Conservation (phyloP, 2,888 invertebrate genomes). For the Exocentrus adspersus region DNA sequence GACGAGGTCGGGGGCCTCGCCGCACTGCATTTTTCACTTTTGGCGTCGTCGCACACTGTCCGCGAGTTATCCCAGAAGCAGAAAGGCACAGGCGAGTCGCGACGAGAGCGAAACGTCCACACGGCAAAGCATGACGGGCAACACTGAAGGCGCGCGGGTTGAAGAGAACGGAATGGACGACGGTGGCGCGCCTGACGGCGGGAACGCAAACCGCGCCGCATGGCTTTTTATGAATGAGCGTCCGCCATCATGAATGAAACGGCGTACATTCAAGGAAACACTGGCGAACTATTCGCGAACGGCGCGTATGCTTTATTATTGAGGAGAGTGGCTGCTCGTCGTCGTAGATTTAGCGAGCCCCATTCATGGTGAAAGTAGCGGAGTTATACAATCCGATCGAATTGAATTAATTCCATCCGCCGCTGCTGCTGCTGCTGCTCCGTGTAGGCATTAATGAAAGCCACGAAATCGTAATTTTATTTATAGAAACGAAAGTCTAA, state of each 20-base stretch:
- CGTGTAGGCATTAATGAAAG: slow-evolving; percentile 13
- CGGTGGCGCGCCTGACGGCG: slow-evolving; percentile 57
- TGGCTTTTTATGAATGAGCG: slow-evolving; percentile 79
- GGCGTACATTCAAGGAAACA: slow-evolving; percentile 65
- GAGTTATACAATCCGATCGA: slow-evolving; percentile 38
- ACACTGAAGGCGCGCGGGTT: slow-evolving; percentile 52
- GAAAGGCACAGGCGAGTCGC: slow-evolving; percentile 19
- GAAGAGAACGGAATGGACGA: slow-evolving; percentile 51
- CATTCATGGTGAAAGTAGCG: slow-evolving; percentile 55
- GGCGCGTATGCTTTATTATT: slow-evolving; percentile 27
- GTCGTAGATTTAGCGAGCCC: slow-evolving; percentile 39
- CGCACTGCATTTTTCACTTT: slow-evolving; percentile 9
- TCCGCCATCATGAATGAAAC: slow-evolving; percentile 79
- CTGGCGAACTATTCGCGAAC: slow-evolving; percentile 54
- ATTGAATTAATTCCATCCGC: slow-evolving; percentile 34
- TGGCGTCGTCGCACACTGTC: slow-evolving; percentile 5
- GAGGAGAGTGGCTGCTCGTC: slow-evolving; percentile 22
- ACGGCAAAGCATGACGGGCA: slow-evolving; percentile 39
- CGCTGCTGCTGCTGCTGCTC: slow-evolving; percentile 6
- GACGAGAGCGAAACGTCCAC: slow-evolving; percentile 36
- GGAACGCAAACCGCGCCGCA: slow-evolving; percentile 60
- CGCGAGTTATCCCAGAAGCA: no score
- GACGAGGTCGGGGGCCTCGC: not conserved
- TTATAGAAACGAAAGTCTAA: slow-evolving; percentile 27
- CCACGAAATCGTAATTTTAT: slow-evolving; percentile 23